A percentile compares a stretch with the other conserved stretches of the same genome.
phyloP scores from a whole-genome alignment of 2,113 vertebrate species.

The Podarcis muralis region DNA sequence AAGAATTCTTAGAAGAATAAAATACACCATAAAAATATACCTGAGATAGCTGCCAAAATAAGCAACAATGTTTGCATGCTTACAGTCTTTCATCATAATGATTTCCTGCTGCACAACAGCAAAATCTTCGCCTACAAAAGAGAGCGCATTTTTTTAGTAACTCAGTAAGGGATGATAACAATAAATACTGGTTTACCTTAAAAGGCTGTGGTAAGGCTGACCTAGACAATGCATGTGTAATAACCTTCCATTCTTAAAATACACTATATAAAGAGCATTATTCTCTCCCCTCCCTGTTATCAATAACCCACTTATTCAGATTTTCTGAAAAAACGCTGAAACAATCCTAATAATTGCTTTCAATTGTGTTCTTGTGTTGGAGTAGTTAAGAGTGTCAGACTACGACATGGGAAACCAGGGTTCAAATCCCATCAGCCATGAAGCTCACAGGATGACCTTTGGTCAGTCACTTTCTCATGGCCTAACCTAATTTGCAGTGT shows the following conservation, averaged over 20 bases:
- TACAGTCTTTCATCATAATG: slow-evolving; percentile 99
- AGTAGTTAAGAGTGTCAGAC: too few relatives aligned
- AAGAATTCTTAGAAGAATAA: slow-evolving; percentile 39
- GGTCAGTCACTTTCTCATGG: too few relatives aligned
- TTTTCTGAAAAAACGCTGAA: neutral
- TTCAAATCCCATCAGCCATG: too few relatives aligned
- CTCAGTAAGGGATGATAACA: neutral
- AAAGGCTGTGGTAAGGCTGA: neutral
- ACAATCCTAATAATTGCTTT: too few relatives aligned
- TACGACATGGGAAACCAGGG: too few relatives aligned
- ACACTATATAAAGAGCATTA: neutral
- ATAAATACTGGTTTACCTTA: neutral
- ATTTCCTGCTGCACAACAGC: slow-evolving; percentile 99
- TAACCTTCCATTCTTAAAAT: neutral
- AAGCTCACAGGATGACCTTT: too few relatives aligned
- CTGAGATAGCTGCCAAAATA: slow-evolving; percentile 99
- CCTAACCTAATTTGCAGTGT: too few relatives aligned
- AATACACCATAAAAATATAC: slow-evolving; percentile 75
- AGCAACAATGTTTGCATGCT: slow-evolving; percentile 98
- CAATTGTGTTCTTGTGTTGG: too few relatives aligned
- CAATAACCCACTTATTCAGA: neutral
- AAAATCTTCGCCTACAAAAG: slow-evolving; percentile 94
- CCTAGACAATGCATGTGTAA: neutral
- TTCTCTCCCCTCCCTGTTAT: neutral
- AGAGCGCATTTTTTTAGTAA: slow-evolving; percentile 64